Percentiles rank a stretch among this genome's conserved stretches.
Evolutionary conservation across 2,888 invertebrate genomes (phyloP).

Genomic region (Phyllotreta cruciferae): DNA sequence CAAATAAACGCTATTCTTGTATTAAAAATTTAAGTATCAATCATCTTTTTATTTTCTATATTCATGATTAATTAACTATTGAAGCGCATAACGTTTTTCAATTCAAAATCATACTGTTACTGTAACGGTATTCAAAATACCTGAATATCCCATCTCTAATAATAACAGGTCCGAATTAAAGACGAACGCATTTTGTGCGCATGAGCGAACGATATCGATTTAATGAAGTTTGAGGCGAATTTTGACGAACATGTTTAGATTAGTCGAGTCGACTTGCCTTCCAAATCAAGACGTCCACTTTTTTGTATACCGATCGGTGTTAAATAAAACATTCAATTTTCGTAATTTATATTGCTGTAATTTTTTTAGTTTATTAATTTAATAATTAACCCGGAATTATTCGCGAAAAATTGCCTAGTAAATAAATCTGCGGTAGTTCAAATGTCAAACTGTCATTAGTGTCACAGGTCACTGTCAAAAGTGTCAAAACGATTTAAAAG

Average conservation of each 20-base stretch:
- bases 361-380: not conserved
- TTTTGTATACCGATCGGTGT: too few species aligned
- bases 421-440: not conserved
- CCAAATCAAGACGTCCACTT: too few species aligned
- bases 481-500: slow-evolving; percentile 17
- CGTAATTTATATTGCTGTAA: not conserved
- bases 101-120: too few species aligned
- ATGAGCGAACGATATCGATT: not conserved
- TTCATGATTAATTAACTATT: too few species aligned
- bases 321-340: too few species aligned
- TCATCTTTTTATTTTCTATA: too few species aligned
- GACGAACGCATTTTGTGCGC: not conserved
- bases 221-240: not conserved
- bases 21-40: too few species aligned
- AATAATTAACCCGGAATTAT: too few species aligned
- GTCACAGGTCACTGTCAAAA: slow-evolving; percentile 13
- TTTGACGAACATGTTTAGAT: not conserved
- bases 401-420: slow-evolving; percentile 7
- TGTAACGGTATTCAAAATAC: too few species aligned
- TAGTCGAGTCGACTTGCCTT: too few species aligned
- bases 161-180: not conserved
- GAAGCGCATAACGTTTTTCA: too few species aligned
- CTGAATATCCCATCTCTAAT: not conserved
- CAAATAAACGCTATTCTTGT: too few species aligned
- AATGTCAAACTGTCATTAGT: not conserved